These are phyloP conservation scores for Akabosia matsudoensis DNA, from an alignment of 1,140 invertebrate species.

Conservation along the genomic window DNA sequence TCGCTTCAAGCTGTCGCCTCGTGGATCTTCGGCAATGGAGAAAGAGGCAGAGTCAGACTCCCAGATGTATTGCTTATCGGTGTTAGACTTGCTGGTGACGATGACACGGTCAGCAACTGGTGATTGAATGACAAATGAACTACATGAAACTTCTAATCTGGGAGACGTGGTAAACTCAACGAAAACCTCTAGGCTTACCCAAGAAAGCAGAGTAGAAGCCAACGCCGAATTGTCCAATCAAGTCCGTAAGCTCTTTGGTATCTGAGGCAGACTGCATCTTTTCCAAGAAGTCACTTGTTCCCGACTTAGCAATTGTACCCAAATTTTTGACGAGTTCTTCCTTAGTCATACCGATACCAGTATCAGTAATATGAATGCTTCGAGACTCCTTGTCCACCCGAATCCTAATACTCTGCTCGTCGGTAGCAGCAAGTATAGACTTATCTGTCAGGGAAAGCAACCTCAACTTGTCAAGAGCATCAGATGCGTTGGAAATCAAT, in stretches of 20 bases:
- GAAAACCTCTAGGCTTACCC: conserved; percentile 54
- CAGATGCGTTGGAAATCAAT: conserved; percentile 94
- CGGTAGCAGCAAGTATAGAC: conserved; percentile 68
- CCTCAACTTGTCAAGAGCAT: conserved; percentile 92
- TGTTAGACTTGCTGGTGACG: conserved; percentile 93
- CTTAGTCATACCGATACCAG: conserved; percentile 97
- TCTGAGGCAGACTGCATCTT: conserved; percentile 77
- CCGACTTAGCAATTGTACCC: conserved; percentile 98
- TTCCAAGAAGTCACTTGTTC: conserved; percentile 94
- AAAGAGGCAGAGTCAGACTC: conserved; percentile 90
- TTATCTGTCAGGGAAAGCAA: conserved; percentile 86
- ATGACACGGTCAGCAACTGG: conserved; percentile 76
- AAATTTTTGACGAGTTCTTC: conserved; percentile 92
- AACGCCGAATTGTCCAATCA: conserved; percentile 95
- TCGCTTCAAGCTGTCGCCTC: conserved; percentile 82
- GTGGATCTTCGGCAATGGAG: conserved; percentile 86
- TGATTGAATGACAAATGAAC: conserved; percentile 4
- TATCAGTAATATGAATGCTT: conserved; percentile 90
- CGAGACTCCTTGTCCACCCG: conserved; percentile 96
- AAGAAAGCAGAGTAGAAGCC: conserved; percentile 98
- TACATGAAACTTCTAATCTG: not conserved
- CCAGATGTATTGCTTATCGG: conserved; percentile 96
- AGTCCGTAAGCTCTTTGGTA: conserved; percentile 70
- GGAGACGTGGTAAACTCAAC: too few relatives aligned
- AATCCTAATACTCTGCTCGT: conserved; percentile 86